Base-by-base conservation (phyloP, 2,797 vertebrate genomes). In the Poecilia wingei region DNA sequence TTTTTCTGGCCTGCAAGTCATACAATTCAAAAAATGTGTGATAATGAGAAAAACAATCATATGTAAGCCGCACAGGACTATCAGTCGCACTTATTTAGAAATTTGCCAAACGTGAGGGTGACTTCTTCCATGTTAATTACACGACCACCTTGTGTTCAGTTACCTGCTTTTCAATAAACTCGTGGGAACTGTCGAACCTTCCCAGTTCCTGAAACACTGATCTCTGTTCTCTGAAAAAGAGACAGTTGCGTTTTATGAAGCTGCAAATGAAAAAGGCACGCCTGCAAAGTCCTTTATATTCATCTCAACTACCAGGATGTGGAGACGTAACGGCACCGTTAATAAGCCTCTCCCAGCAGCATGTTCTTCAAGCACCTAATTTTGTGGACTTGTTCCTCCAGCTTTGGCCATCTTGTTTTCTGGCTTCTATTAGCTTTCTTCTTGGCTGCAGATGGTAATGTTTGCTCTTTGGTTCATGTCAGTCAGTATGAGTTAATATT, bases 201-300 rank as follows among this genome's bases (percentile, higher is more conserved):
- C 49, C 20, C 49, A 51, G 49, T 51, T 51, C 20, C 49, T 51
- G 2, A 22, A 6, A 25, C 49, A 25, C 2, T 22, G 20, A 22
- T 25, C 49, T 51, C 49, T 51, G 49, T 22, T 51, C 49, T 51
- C 22, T 51, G 49, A 51, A 51, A 25, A 51, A 51, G 49, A 51
- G 49, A 22, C 49, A 51, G 49, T 51, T 51, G 6, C 20, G 20
- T 51, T 31, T n/a, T n/a, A 59, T n/a, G 55, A 12, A 59, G 28
- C 55, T 51, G 49, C 55, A 59, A 59, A 59, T 59, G 49, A n/a
- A 59, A 59, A n/a, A 59, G 55, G n/a, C 55, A 57, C 55, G 49
- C 20, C 49, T 51, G 49, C 49, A 22, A 22, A 51, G 20, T 22
- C 49, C 49, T 51, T 22, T 51, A 51, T 51, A 22, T 51, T 51